These are phyloP conservation scores for Caranx ignobilis DNA, from an alignment of 2,113 vertebrate genomes.

Conservation along the genomic window DNA sequence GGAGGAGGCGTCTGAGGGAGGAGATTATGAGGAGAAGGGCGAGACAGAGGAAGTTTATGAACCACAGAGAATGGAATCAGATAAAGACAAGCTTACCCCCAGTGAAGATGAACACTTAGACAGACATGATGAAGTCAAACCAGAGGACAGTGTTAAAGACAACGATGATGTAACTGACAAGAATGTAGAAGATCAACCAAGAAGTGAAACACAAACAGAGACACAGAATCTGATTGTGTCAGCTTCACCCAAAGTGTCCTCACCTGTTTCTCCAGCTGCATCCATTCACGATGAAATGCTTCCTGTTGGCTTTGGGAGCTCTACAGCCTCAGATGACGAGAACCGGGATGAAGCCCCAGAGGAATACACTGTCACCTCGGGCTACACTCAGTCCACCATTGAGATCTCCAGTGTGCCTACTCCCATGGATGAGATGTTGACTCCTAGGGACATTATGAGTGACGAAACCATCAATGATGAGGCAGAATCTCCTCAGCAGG, in stretches of 20 bases:
- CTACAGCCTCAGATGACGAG: conserved; percentile 92
- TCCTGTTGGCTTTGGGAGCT: conserved; percentile 89
- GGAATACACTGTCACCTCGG: conserved; percentile 91
- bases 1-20: conserved; percentile 91
- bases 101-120: conserved; percentile 70
- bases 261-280: conserved; percentile 86
- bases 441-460: conserved; percentile 92
- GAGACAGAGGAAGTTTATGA: conserved; percentile 93
- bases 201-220: conserved; percentile 84
- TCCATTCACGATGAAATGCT: conserved; percentile 92
- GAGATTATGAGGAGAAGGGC: conserved; percentile 94
- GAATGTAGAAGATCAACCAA: conserved; percentile 60
- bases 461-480: conserved; percentile 94
- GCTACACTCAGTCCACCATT: conserved; percentile 93
- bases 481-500: conserved; percentile 90
- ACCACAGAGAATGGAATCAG: conserved; percentile 80
- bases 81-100: conserved; percentile 63
- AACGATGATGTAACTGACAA: conserved; percentile 79
- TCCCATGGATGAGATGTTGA: conserved; percentile 96
- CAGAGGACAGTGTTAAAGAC: conserved; percentile 80
- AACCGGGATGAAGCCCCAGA: conserved; percentile 90
- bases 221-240: conserved; percentile 77
- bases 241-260: conserved; percentile 83
- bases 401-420: conserved; percentile 95
- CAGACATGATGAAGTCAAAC: conserved; percentile 4